Base-by-base conservation (phyloP, 2,113 vertebrate species). In the Myanophis thanlyinensis region DNA sequence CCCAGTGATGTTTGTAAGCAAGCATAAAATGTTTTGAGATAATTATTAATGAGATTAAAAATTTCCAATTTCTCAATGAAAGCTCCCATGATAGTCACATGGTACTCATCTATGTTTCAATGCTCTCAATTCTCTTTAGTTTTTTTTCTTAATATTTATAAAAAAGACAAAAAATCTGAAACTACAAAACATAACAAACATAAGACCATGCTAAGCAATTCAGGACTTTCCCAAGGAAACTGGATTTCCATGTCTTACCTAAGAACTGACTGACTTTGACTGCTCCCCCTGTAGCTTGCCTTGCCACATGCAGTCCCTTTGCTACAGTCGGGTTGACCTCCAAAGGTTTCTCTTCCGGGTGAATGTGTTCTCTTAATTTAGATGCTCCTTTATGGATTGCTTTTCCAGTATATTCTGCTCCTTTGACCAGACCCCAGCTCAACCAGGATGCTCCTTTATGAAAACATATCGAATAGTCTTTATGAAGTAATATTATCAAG, bases 231-330 rank as follows among this genome's bases (percentile, higher is more conserved):
- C 15, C 9, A 59, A 86, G 30, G 27, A 84, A 53, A 18, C 35
- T 0, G 4, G 6, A 92, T 49, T 85, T 6, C 2, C 9, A 87
- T 88, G 7, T 27, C 91, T 98, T 98, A 99, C 99, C 99, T 93
- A 99, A 97, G 96, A 99, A 98, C 49, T 99, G 99, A 97, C 99
- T 99, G 98, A 99, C 99, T 98, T 98, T 99, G 4, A 99, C 99
- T 10, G 99, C 99, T 86, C 99, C 98, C 73, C 99, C 99, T 0
- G 99, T 99, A 25, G 99, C 99, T 93, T 99, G 99, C 97, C 99
- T 99, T 93, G 99, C 99, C 54, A 99, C 98, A 0, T 99, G 98
- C 89, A 99, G 98, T 52, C 99, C 98, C 94, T 96, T 99, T 93
- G 98, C 97, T 93, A 99, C 98, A 0, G 98, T 96, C 90, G 99